These are phyloP conservation scores for Acleris sparsana DNA, from an alignment of 2,888 invertebrate species.

Conservation along the genomic window DNA sequence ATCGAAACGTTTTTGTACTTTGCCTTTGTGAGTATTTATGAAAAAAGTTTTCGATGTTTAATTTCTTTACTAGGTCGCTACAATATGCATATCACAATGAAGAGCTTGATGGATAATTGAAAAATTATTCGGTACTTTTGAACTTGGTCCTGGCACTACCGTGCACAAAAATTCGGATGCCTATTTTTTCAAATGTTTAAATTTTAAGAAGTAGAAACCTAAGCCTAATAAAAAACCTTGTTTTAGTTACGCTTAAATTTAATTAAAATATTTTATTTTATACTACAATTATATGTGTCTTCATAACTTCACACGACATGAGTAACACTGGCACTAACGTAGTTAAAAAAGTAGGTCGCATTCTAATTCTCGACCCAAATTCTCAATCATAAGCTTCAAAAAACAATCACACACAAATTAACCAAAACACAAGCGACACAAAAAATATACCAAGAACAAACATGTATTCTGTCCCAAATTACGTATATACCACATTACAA, in stretches of 20 bases:
- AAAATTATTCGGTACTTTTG: not conserved
- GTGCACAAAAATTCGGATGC: too few species aligned
- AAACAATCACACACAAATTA: not conserved
- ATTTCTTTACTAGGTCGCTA: not conserved
- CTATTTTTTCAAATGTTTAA: too few species aligned
- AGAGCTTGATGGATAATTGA: not conserved
- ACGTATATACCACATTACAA: slow-evolving; percentile 18
- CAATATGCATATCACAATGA: not conserved
- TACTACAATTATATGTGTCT: too few species aligned
- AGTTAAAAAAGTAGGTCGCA: too few species aligned
- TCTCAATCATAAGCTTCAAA: not conserved
- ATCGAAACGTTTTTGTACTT: slow-evolving; percentile 19
- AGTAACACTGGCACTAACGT: too few species aligned
- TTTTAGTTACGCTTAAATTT: too few species aligned
- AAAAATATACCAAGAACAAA: not conserved
- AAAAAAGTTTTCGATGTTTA: not conserved
- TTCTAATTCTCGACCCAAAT: too few species aligned
- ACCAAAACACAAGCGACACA: not conserved
- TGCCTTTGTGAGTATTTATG: slow-evolving; percentile 3
- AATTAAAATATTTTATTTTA: too few species aligned
- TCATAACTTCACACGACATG: too few species aligned
- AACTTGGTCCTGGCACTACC: too few species aligned
- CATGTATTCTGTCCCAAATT: slow-evolving; percentile 17
- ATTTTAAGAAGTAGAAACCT: too few species aligned
- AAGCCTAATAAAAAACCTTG: too few species aligned